Conservation (phyloP, 2,888 invertebrate species). For the Cephalotes varians region DNA sequence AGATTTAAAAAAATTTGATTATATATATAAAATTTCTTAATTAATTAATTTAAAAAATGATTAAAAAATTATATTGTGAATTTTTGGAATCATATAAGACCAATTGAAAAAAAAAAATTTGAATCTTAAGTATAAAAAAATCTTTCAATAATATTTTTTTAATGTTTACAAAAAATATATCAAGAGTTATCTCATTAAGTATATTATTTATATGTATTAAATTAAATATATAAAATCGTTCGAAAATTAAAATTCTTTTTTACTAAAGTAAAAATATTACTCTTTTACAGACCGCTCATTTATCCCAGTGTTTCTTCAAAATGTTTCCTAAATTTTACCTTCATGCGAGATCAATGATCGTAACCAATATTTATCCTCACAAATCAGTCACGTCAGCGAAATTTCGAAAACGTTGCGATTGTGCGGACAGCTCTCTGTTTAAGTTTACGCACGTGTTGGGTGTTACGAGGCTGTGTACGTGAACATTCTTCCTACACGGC, state of each 20-base stretch:
- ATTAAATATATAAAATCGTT: no score
- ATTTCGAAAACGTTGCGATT: slow-evolving; percentile 27
- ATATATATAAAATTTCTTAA: no score
- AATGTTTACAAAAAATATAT: no score
- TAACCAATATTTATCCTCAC: neutral
- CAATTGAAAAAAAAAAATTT: no score
- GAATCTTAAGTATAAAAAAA: no score
- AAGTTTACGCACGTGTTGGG: slow-evolving; percentile 26
- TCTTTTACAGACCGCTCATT: neutral
- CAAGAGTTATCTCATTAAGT: no score
- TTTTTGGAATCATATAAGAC: no score
- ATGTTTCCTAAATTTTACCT: neutral
- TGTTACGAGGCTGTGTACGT: neutral
- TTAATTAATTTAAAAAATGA: no score
- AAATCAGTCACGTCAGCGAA: slow-evolving; percentile 2
- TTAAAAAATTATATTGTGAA: no score
- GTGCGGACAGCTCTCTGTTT: slow-evolving; percentile 16
- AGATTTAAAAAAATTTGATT: no score
- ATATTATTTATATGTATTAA: no score
- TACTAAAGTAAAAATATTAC: neutral
- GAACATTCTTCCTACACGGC: slow-evolving; percentile 1
- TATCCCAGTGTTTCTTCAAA: neutral
- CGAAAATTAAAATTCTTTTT: neutral
- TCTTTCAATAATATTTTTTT: no score
- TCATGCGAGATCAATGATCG: slow-evolving; percentile 1